Evolutionary conservation across 2,888 invertebrate genomes (phyloP), one percentile per base, ranked within the genome.

Genomic region (Enchytraeus crypticus): DNA sequence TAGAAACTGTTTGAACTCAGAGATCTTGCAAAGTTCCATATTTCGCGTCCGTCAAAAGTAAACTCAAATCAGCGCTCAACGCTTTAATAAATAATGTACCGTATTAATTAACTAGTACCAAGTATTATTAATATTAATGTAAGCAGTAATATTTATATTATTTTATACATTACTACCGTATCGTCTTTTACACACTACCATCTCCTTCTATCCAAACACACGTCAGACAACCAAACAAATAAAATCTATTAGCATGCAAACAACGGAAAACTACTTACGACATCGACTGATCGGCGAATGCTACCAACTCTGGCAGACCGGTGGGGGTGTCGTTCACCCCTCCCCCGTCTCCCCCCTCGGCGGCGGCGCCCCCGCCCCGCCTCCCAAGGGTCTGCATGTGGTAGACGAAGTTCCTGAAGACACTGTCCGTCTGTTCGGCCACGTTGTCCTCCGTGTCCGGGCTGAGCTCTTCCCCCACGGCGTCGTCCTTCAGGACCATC

Each of bases 381-480:
- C 72, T 73, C 8, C 61, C 61, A 1, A 46, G 56, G 26, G 34
- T 66, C 38, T 62, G 49, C 66, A 68, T 66, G 29, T 75, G 71
- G 53, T 70, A 72, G 53, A 77, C 69, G 63, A 75, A 77, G 64
- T 74, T 77, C 51, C 69, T 64, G 54, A 77, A 74, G 0, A 77
- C 71, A 58, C 71, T 73, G 49, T 75, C 76, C 27, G 77, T 72
- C 63, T 77, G 71, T 26, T 70, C 70, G 21, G 66, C 65, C n/a
- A 77, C 77, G 68, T 75, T 70, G 51, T 74, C 72, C 57, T 74
- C 76, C 4, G 73, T 69, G 61, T 77, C 76, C 21, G 73, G 73
- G 2, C 61, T 57, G 21, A 73, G 63, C n/a, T 61, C 63, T 5
- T 53, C 33, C 32, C 30, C 51, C 11, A 26, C 33, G 34, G 67